These are phyloP conservation scores for Zosterops pallidus DNA, from an alignment of 2,113 vertebrate species.

Conservation along the genomic window DNA sequence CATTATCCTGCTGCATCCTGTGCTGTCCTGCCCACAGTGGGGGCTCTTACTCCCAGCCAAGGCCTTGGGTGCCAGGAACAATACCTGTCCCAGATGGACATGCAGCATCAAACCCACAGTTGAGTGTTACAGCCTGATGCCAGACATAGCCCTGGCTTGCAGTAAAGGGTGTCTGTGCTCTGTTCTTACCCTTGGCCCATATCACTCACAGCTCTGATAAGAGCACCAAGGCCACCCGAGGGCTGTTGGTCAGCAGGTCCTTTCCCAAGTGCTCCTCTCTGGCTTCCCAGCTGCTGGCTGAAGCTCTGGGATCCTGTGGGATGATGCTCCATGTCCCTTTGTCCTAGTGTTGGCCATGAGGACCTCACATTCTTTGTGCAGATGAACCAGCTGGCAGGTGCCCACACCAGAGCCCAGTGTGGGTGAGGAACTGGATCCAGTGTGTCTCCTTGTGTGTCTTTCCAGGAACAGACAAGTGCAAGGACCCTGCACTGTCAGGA, in stretches of 20 bases:
- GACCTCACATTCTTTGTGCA: neutral
- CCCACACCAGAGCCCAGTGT: neutral
- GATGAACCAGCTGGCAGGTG: neutral
- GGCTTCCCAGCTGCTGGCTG: neutral
- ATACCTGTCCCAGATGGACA: neutral
- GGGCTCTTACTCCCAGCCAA: neutral
- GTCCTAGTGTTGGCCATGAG: neutral
- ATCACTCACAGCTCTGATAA: neutral
- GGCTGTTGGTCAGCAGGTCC: neutral
- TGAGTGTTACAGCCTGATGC: neutral
- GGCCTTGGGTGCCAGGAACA: neutral
- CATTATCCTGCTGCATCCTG: neutral
- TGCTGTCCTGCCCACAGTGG: accelerated
- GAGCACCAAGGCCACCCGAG: neutral
- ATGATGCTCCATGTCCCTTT: accelerated
- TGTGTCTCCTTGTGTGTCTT: neutral
- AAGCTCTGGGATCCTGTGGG: neutral
- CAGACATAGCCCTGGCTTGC: neutral
- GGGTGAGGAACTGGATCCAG: neutral
- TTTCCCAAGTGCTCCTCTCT: neutral
- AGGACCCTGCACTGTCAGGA: neutral
- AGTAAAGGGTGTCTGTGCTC: neutral
- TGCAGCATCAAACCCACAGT: neutral
- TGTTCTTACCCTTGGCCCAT: neutral
- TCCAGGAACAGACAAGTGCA: neutral